phyloP scores from a whole-genome alignment of 1,140 invertebrate genomes.

The Pseudomyrmex pallidus region DNA sequence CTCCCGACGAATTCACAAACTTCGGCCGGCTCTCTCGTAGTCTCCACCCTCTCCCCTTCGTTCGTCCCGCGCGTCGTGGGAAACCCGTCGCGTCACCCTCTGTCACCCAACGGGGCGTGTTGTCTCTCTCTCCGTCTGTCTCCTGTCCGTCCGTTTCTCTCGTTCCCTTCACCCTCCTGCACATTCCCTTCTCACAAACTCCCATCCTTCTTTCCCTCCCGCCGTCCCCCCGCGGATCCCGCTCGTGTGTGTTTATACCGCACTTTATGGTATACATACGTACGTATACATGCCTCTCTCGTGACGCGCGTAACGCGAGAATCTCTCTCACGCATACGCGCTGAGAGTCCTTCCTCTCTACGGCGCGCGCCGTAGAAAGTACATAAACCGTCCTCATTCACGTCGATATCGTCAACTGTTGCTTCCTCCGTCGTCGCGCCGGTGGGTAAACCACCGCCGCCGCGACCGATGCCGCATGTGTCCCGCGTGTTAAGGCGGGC shows the following conservation, averaged over 20 bases:
- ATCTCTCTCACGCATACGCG: conserved; percentile 71
- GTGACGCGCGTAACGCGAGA: conserved; percentile 68
- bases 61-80: conserved; percentile 17
- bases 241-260: conserved; percentile 69
- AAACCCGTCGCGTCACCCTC: conserved; percentile 36
- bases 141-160: neutral
- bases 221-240: neutral
- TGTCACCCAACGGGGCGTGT: conserved; percentile 29
- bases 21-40: conserved; percentile 44
- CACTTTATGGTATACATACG: conserved; percentile 69
- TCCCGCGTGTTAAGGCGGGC: conserved; percentile 52
- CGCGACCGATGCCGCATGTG: conserved; percentile 50
- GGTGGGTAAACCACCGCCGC: conserved; percentile 36
- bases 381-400: conserved; percentile 73
- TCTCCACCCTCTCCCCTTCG: conserved; percentile 16
- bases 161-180: neutral
- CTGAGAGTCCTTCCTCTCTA: conserved; percentile 37
- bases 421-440: conserved; percentile 70
- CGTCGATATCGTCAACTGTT: conserved; percentile 80
- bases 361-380: conserved; percentile 68
- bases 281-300: conserved; percentile 37
- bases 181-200: neutral
- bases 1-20: conserved; percentile 50
- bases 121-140: conserved; percentile 24
- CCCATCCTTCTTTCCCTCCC: neutral